phyloP scores from a whole-genome alignment of 2,888 invertebrate species.

The Cybosia mesomella region DNA sequence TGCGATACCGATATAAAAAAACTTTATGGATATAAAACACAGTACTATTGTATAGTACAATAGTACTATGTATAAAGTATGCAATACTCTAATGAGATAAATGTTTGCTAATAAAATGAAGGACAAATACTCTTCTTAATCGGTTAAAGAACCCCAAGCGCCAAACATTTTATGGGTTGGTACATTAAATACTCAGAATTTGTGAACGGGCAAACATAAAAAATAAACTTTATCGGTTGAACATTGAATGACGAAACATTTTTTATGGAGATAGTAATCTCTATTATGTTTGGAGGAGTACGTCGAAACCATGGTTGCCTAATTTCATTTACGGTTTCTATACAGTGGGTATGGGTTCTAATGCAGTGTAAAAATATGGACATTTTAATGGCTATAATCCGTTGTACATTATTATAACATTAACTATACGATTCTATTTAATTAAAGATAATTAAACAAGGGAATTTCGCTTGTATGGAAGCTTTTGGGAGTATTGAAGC shows the following conservation, averaged over 20 bases:
- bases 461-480: no score
- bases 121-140: slow-evolving; percentile 38
- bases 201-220: slow-evolving; percentile 26
- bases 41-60: no score
- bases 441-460: no score
- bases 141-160: slow-evolving; percentile 50
- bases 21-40: no score
- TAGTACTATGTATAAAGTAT: not conserved
- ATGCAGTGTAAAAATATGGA: not conserved
- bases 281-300: not conserved
- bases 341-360: not conserved
- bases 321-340: not conserved
- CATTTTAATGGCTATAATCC: no score
- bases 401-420: no score
- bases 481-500: no score
- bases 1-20: no score
- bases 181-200: slow-evolving; percentile 45
- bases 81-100: slow-evolving; percentile 25
- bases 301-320: not conserved
- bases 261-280: not conserved
- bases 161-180: slow-evolving; percentile 56
- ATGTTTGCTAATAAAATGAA: slow-evolving; percentile 32
- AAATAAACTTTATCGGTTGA: not conserved
- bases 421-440: no score
- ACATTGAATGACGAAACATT: not conserved